Evolutionary conservation across 1,140 invertebrate genomes (phyloP).

Genomic region (Drosophila nasuta): DNA sequence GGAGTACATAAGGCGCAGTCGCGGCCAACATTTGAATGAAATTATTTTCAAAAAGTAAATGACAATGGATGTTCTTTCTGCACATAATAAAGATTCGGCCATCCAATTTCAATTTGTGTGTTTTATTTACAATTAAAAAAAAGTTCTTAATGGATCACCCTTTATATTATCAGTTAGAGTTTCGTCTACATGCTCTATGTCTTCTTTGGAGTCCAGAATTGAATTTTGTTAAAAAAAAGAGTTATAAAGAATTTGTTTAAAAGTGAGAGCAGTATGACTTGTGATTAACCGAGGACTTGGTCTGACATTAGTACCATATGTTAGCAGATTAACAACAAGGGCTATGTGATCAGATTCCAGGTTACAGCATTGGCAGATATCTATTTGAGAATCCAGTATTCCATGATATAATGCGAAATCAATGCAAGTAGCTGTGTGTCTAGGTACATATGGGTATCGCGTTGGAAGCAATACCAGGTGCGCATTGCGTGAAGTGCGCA

Average conservation of each 20-base stretch:
- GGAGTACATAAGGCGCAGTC: no score
- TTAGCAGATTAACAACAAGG: background rate
- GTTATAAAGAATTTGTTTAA: background rate
- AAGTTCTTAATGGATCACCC: no score
- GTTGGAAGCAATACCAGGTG: slow-evolving; percentile 2
- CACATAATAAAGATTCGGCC: no score
- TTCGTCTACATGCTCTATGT: no score
- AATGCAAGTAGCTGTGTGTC: background rate
- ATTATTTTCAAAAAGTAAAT: no score
- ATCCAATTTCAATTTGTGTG: no score
- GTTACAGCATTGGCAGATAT: background rate
- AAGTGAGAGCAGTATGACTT: slow-evolving; percentile 12
- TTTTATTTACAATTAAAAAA: no score
- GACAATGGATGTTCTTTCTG: no score
- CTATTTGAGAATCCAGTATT: background rate
- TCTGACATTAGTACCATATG: background rate
- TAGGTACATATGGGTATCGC: background rate
- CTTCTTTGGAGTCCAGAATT: no score
- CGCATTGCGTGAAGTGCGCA: slow-evolving; percentile 1
- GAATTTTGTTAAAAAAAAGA: no score
- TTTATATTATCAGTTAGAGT: no score
- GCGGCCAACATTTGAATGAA: no score
- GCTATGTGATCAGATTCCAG: background rate
- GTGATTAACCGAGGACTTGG: slow-evolving; percentile 20
- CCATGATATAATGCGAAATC: background rate